Base-by-base conservation (phyloP, 2,113 vertebrate species). In the Embiotoca jacksoni region DNA sequence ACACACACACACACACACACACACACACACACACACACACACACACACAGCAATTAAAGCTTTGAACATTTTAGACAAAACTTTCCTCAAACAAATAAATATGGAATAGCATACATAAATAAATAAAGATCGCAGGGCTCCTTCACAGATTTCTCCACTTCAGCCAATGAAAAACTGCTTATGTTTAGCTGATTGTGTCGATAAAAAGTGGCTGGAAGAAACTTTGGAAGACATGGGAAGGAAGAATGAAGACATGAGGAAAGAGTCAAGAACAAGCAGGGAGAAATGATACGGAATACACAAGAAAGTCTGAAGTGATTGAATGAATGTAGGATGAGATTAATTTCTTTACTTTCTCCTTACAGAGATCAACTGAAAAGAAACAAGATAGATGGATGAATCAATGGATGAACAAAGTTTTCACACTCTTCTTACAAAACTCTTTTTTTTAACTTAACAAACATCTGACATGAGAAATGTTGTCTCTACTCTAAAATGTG, bases 11-110 rank as follows among this genome's bases (percentile, higher is more conserved):
- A 58, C 82, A 81, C 63, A 88, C 78, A 23, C 41, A 74, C 7
- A 69, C 60, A 81, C n/a, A 69, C 54, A 54, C 4, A 52, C 33
- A 52, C 7, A 71, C 16, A 62, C 39, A 59, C 30, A 47, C 23
- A 71, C 3, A 71, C 33, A 71, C 23, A 75, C 37, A 68, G 9
- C 67, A 15, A 55, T 8, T 44, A 60, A 23, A 23, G 50, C 64
- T 77, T 80, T 80, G 46, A 83, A 65, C 54, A 39, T 74, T 69
- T 79, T 32, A 9, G 50, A 84, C 68, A 72, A 78, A 75, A 72
- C 71, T 33, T 65, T 77, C 35, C 50, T 65, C 49, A 69, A 57
- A 67, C 39, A 80, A 75, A 73, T 53, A 85, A 72, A 83, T 82
- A 64, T 54, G 60, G 70, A 67, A 82, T 68, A 66, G 54, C 53